A percentile compares a stretch with the other conserved stretches of the same genome.
phyloP scores from a whole-genome alignment of 2,888 invertebrate genomes.

The Autographa pulchrina region DNA sequence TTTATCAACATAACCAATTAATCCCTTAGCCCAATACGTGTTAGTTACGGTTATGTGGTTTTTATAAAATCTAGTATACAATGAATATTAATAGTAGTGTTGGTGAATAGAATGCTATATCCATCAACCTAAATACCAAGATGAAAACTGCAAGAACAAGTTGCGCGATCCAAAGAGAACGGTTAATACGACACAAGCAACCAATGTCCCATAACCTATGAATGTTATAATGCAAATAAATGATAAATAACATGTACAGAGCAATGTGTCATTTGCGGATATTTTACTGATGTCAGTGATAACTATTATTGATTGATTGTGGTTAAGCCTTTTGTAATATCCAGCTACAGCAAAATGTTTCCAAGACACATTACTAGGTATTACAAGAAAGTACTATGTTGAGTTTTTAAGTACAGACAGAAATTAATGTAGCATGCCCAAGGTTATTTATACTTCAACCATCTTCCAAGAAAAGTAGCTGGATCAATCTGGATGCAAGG shows the following conservation, averaged over 20 bases:
- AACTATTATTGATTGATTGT: background rate
- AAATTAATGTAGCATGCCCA: constrained; percentile 1
- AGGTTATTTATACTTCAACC: background rate
- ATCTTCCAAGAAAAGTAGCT: constrained; percentile 1
- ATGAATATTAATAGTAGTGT: constrained; percentile 60
- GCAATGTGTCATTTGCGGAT: constrained; percentile 8
- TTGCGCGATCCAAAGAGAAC: constrained; percentile 58
- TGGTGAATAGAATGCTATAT: constrained; percentile 60
- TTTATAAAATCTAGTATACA: constrained; percentile 49
- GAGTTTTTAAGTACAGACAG: background rate
- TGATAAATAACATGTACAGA: constrained; percentile 5
- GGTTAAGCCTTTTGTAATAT: background rate
- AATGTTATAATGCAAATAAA: constrained; percentile 16
- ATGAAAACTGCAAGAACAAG: constrained; percentile 48
- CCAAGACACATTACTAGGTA: constrained; percentile 2
- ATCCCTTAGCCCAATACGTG: constrained; percentile 69
- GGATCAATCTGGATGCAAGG: background rate
- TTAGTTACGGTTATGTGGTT: constrained; percentile 62
- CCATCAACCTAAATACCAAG: constrained; percentile 48
- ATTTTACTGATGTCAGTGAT: background rate
- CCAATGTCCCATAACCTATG: constrained; percentile 8
- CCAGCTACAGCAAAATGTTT: background rate
- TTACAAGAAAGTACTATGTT: background rate
- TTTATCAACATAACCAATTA: constrained; percentile 20
- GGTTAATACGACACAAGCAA: constrained; percentile 29